These are phyloP conservation scores for Podarcis raffonei DNA, from an alignment of 2,113 vertebrate genomes.

Conservation along the genomic window DNA sequence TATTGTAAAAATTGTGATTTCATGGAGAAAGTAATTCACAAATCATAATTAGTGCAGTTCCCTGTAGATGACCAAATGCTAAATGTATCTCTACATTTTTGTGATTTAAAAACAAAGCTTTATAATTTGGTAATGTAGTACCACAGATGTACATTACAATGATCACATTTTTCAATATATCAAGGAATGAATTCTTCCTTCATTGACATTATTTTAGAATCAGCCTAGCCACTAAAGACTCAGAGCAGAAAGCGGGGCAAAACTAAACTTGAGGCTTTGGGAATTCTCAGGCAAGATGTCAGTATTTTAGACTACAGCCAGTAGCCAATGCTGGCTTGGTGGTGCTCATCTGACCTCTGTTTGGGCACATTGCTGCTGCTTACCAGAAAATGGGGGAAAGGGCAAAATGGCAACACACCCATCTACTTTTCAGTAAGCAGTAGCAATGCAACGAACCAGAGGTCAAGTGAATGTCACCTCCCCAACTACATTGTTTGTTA, in stretches of 20 bases:
- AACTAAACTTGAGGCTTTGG: not conserved
- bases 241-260: not conserved
- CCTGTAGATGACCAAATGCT: slow-evolving; percentile 52
- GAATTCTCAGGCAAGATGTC: not conserved
- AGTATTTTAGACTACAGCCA: not conserved
- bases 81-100: slow-evolving; percentile 52
- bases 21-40: slow-evolving; percentile 69
- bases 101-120: slow-evolving; percentile 52
- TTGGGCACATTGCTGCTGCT: too few relatives aligned
- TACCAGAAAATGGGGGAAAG: not conserved
- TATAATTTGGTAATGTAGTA: slow-evolving; percentile 49
- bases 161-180: slow-evolving; percentile 38
- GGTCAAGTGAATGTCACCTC: too few relatives aligned
- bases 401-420: not conserved
- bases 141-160: slow-evolving; percentile 29
- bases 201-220: not conserved
- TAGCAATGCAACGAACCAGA: too few relatives aligned
- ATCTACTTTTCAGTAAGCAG: too few relatives aligned
- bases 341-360: too few relatives aligned
- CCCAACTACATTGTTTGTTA: too few relatives aligned
- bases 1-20: slow-evolving; percentile 70
- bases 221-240: not conserved
- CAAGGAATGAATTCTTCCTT: slow-evolving; percentile 25
- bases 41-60: slow-evolving; percentile 55
- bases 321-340: too few relatives aligned